phyloP scores from a whole-genome alignment of 2,888 invertebrate species.

The Parnassius glacialis region DNA sequence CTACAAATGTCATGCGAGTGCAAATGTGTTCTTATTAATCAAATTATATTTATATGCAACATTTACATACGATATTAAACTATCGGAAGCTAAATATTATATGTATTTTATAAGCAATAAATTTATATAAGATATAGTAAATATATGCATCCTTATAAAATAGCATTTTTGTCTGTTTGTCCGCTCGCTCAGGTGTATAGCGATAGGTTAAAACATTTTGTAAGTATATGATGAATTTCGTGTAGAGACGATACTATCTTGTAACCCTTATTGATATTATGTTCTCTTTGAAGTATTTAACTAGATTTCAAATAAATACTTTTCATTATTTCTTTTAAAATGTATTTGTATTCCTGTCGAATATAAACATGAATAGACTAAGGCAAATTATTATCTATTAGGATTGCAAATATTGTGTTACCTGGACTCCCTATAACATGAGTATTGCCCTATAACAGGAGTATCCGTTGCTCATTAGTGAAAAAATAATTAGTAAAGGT shows the following conservation, averaged over 20 bases:
- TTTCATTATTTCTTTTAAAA: slow-evolving; percentile 6
- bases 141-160: slow-evolving; percentile 49
- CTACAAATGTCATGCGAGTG: neutral
- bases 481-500: no score
- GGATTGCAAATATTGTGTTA: no score
- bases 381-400: neutral
- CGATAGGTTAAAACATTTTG: slow-evolving; percentile 61
- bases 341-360: slow-evolving; percentile 11
- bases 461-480: no score
- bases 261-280: slow-evolving; percentile 23
- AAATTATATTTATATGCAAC: neutral
- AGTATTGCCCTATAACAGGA: neutral
- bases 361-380: slow-evolving; percentile 19
- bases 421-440: no score
- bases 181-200: slow-evolving; percentile 71
- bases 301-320: slow-evolving; percentile 17
- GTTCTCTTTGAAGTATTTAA: slow-evolving; percentile 15
- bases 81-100: slow-evolving; percentile 6
- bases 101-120: slow-evolving; percentile 25
- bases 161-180: slow-evolving; percentile 62
- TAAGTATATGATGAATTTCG: slow-evolving; percentile 59
- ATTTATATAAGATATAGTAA: slow-evolving; percentile 34
- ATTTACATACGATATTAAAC: neutral
- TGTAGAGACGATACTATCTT: slow-evolving; percentile 41
- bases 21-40: neutral